Conservation (phyloP, 2,888 invertebrate species). For the Tinea pellionella region DNA sequence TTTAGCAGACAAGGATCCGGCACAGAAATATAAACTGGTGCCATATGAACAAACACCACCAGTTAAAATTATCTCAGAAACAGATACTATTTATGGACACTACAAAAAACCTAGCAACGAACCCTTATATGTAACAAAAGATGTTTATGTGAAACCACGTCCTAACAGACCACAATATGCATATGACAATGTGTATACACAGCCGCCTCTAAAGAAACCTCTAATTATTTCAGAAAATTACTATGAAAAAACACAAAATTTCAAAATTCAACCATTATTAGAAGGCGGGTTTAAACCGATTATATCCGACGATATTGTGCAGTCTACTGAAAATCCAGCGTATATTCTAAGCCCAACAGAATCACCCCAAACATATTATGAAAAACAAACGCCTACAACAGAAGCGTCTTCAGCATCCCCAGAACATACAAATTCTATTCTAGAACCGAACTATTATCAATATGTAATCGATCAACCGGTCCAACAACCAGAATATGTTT, state of each 20-base stretch:
- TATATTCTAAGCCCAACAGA: conserved; percentile 29
- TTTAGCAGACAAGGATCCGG: conserved; percentile 41
- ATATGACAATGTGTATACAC: conserved; percentile 34
- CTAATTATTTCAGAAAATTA: conserved; percentile 48
- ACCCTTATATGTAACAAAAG: conserved; percentile 37
- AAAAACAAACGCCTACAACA: conserved; percentile 28
- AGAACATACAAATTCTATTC: conserved; percentile 21
- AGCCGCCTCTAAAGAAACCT: conserved; percentile 31
- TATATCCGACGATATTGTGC: conserved; percentile 23
- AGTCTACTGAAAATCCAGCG: conserved; percentile 29
- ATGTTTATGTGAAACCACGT: conserved; percentile 41
- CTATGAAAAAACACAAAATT: conserved; percentile 39
- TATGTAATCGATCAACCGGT: conserved; percentile 37
- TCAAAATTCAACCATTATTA: conserved; percentile 33
- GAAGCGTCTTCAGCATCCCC: conserved; percentile 26
- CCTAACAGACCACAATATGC: conserved; percentile 36
- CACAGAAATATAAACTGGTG: conserved; percentile 54
- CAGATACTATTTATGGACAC: conserved; percentile 16
- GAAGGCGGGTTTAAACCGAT: conserved; percentile 57
- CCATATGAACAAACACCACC: conserved; percentile 64
- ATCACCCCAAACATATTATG: conserved; percentile 22
- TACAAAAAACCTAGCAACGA: conserved; percentile 18
- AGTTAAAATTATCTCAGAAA: conserved; percentile 28
- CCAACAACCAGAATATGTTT: conserved; percentile 20
- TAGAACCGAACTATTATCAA: conserved; percentile 38